Percentiles rank a stretch among this genome's conserved stretches.
Evolutionary conservation across 2,797 vertebrate species (phyloP).

Genomic region (Percopsis omiscomaycus): DNA sequence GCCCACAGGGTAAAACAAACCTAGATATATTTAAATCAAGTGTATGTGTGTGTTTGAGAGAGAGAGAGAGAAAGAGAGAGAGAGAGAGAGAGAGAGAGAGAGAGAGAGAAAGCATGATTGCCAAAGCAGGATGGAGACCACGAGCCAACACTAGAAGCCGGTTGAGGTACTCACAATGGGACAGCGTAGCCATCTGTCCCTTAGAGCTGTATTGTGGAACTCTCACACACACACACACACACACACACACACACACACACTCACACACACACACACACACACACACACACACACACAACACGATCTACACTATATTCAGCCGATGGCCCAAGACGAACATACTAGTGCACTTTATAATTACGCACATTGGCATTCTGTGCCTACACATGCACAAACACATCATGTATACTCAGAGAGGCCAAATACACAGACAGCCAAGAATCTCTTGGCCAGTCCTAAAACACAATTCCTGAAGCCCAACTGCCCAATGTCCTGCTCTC

Average conservation of each 20-base stretch:
- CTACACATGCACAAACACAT: not conserved
- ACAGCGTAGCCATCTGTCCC: slow-evolving; percentile 74
- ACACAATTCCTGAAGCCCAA: slow-evolving; percentile 14
- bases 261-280: slow-evolving; percentile 10
- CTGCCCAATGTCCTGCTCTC: not conserved
- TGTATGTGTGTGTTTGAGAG: slow-evolving; percentile 22
- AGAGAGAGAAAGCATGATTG: slow-evolving; percentile 22
- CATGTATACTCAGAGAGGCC: not conserved
- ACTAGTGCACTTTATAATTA: slow-evolving; percentile 11
- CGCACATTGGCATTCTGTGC: slow-evolving; percentile 4
- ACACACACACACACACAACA: slow-evolving; percentile 10
- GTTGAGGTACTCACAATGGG: slow-evolving; percentile 48
- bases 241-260: slow-evolving; percentile 30
- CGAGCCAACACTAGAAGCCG: slow-evolving; percentile 61
- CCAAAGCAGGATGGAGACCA: slow-evolving; percentile 69
- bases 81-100: slow-evolving; percentile 11
- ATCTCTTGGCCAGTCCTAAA: not conserved
- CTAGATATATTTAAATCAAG: slow-evolving; percentile 32
- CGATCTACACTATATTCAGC: slow-evolving; percentile 27
- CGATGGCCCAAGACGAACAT: slow-evolving; percentile 13
- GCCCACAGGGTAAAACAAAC: slow-evolving; percentile 40
- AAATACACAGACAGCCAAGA: not conserved
- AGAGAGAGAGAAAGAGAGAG: slow-evolving; percentile 14
- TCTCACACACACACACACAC: slow-evolving; percentile 27
- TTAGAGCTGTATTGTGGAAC: slow-evolving; percentile 40